These are phyloP conservation scores for Gopherus flavomarginatus DNA, from an alignment of 2,113 vertebrate species.

Conservation along the genomic window DNA sequence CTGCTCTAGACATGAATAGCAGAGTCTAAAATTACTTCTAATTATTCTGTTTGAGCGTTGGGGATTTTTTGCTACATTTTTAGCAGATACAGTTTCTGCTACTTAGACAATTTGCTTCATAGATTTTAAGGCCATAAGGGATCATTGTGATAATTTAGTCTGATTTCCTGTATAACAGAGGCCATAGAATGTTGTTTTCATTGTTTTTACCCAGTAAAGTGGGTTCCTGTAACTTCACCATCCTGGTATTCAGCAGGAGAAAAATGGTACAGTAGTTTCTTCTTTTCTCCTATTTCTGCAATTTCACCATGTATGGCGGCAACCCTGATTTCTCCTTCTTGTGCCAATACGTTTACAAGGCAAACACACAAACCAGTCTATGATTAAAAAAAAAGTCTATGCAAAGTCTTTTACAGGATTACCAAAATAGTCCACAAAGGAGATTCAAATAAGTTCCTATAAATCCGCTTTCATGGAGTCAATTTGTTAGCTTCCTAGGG, in stretches of 20 bases:
- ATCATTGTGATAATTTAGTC: neutral
- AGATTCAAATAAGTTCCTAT: neutral
- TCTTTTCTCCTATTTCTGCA: neutral
- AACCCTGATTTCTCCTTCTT: neutral
- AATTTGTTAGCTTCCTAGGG: neutral
- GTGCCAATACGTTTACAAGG: neutral
- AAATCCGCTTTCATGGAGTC: neutral
- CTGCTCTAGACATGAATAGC: neutral
- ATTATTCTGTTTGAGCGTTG: neutral
- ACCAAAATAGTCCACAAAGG: neutral
- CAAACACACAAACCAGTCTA: neutral
- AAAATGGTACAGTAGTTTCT: neutral
- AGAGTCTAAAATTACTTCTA: neutral
- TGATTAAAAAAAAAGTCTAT: neutral
- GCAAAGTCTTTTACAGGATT: neutral
- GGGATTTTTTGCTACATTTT: neutral
- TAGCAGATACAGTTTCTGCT: neutral
- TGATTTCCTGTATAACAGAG: neutral
- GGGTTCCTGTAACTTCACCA: neutral
- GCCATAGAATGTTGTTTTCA: neutral
- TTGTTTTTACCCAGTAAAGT: neutral
- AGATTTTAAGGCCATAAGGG: neutral
- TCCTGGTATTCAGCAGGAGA: neutral
- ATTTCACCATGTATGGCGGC: neutral
- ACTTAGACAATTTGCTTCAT: neutral